Evolutionary conservation across 2,797 vertebrate species (phyloP).

Genomic region (Hydrocynus forskahlii): DNA sequence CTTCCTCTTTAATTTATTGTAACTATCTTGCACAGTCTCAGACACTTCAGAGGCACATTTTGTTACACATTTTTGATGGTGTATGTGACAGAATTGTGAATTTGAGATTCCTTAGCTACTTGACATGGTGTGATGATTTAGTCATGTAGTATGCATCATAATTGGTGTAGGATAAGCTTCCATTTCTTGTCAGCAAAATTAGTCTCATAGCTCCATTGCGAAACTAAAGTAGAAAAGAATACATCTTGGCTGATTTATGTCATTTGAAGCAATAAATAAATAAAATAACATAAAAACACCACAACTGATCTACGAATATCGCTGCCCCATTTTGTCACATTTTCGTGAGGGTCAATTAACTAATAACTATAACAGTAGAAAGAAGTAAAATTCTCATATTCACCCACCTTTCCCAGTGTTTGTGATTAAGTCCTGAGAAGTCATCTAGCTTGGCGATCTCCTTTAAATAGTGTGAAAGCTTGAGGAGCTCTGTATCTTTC

Average conservation of each 20-base stretch:
- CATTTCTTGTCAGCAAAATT: neutral
- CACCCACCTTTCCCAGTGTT: constrained; percentile 96
- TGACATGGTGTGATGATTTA: neutral
- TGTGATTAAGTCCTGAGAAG: constrained; percentile 95
- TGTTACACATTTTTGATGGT: too few relatives aligned
- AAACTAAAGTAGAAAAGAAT: too few relatives aligned
- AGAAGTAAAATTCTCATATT: neutral
- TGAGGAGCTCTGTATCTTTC: constrained; percentile 95
- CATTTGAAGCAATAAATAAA: neutral
- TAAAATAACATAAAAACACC: neutral
- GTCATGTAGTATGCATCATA: neutral
- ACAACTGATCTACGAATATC: neutral
- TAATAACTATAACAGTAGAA: neutral
- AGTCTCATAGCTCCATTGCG: neutral
- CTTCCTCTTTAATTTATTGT: too few relatives aligned
- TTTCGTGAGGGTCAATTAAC: neutral
- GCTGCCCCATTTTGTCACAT: neutral
- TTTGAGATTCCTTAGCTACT: neutral
- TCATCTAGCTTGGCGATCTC: constrained; percentile 97
- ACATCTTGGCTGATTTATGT: too few relatives aligned
- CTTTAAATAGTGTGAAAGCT: constrained; percentile 96
- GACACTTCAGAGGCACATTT: too few relatives aligned
- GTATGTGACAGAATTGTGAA: too few relatives aligned
- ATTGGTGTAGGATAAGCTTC: neutral
- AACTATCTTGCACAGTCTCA: too few relatives aligned